Conservation (phyloP, 2,888 invertebrate species). For the Hololepta plana region DNA sequence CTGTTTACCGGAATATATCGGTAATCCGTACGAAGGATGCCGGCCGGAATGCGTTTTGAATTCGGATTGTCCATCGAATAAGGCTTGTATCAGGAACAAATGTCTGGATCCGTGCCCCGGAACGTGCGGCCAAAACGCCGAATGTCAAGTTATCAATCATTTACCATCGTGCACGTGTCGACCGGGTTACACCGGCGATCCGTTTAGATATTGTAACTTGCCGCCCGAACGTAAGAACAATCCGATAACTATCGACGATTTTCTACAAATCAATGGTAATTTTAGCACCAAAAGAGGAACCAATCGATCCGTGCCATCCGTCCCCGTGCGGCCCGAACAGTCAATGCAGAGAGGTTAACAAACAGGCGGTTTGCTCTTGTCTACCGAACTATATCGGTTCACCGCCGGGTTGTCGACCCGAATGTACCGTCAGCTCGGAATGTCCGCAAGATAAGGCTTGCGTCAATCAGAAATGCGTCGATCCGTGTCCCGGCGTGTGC, state of each 20-base stretch:
- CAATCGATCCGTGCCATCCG: slow-evolving; percentile 47
- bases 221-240: slow-evolving; percentile 38
- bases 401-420: slow-evolving; percentile 52
- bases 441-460: slow-evolving; percentile 47
- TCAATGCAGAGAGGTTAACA: slow-evolving; percentile 48
- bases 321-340: slow-evolving; percentile 70
- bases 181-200: slow-evolving; percentile 32
- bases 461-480: slow-evolving; percentile 44
- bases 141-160: slow-evolving; percentile 33
- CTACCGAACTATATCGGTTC: slow-evolving; percentile 40
- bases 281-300: slow-evolving; percentile 11
- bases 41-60: slow-evolving; percentile 36
- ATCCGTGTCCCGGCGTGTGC: slow-evolving; percentile 54
- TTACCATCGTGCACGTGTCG: slow-evolving; percentile 30
- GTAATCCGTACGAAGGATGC: slow-evolving; percentile 40
- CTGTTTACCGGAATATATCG: slow-evolving; percentile 31
- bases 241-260: too few species aligned
- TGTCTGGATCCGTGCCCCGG: slow-evolving; percentile 40
- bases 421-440: slow-evolving; percentile 51
- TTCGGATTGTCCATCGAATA: slow-evolving; percentile 35
- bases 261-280: too few species aligned
- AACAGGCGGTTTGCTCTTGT: slow-evolving; percentile 53
- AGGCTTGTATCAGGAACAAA: slow-evolving; percentile 35
- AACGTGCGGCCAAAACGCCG: slow-evolving; percentile 46
- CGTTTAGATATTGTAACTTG: slow-evolving; percentile 19